A percentile compares a stretch with the other conserved stretches of the same genome.
Evolutionary conservation across 2,888 invertebrate species (phyloP).

Genomic region (Chrysolina haemoptera): DNA sequence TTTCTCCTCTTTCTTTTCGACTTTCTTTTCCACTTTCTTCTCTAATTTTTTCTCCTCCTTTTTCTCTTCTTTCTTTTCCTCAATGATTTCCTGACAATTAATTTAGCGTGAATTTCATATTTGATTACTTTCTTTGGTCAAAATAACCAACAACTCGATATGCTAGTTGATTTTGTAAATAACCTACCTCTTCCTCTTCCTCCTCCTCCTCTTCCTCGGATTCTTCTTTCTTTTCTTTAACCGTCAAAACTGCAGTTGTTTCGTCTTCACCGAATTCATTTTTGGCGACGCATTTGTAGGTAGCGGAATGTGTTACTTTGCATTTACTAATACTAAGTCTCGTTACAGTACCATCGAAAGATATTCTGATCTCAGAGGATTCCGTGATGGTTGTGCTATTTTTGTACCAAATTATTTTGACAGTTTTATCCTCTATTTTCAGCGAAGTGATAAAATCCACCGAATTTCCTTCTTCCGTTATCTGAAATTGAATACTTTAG

Average conservation of each 20-base stretch:
- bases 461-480: conserved; percentile 80
- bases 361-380: conserved; percentile 82
- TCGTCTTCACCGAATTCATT: conserved; percentile 95
- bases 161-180: not conserved
- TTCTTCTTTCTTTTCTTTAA: conserved; percentile 73
- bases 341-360: conserved; percentile 88
- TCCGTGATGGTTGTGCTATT: conserved; percentile 84
- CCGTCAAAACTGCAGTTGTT: conserved; percentile 87
- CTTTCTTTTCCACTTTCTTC: conserved; percentile 61
- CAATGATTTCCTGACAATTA: conserved; percentile 48
- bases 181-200: conserved; percentile 48
- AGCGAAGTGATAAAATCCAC: conserved; percentile 85
- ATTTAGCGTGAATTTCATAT: no score
- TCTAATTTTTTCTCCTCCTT: conserved; percentile 62
- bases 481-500: conserved; percentile 67
- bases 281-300: conserved; percentile 88
- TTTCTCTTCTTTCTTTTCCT: conserved; percentile 60
- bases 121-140: no score
- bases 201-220: conserved; percentile 57
- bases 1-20: conserved; percentile 60
- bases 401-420: conserved; percentile 89
- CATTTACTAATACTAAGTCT: conserved; percentile 84
- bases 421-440: conserved; percentile 83
- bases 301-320: conserved; percentile 82
- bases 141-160: no score